Base-by-base conservation (phyloP, 2,888 invertebrate genomes). In the Cheilosia impressa region DNA sequence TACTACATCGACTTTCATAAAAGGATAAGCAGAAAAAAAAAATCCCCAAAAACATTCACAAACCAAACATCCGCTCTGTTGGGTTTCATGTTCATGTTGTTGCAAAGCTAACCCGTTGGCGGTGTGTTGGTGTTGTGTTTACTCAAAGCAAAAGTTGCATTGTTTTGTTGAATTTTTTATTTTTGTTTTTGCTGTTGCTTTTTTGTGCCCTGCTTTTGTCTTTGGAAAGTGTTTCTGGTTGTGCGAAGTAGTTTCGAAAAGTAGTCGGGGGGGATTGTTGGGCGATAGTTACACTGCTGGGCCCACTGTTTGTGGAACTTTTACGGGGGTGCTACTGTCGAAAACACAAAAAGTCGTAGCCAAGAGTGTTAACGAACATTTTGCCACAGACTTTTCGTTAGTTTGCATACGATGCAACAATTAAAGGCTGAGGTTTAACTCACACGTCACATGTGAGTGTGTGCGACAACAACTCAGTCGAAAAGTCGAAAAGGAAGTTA, bases 111-210 rank as follows among this genome's bases (percentile, higher is more conserved):
- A 47, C 22, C 75, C 71, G 27, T 17, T 47, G 63, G 79, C 71
- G 24, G 62, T 63, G 45, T 76, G 65, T 71, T 80, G 75, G 73
- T 65, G 73, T 53, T 69, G 22, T 84, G 75, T 84, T 76, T 80
- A 75, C 75, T 76, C 75, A 75, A 84, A 75, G 71, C 43, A 71
- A 62, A 78, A 84, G 65, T 84, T 84, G 53, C 60, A 71, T 75
- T 75, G 57, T 83, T 73, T 66, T 50, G 19, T 72, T 22, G 38
- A 62, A 65, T 47, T 66, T 34, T 27, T 60, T 13, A 55, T 66
- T 43, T n/a, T 72, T 10, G 6, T 47, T 50, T 10, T 15, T 24
- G 10, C 24, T 55, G 13, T 53, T 5, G 50, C 50, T 15, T 52
- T 45, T 76, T 43, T 52, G 63, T 53, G 41, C n/a, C 2, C 27